A percentile compares a stretch with the other conserved stretches of the same genome.
Evolutionary conservation across 2,888 invertebrate genomes (phyloP).

Genomic region (Zonitis immaculata): DNA sequence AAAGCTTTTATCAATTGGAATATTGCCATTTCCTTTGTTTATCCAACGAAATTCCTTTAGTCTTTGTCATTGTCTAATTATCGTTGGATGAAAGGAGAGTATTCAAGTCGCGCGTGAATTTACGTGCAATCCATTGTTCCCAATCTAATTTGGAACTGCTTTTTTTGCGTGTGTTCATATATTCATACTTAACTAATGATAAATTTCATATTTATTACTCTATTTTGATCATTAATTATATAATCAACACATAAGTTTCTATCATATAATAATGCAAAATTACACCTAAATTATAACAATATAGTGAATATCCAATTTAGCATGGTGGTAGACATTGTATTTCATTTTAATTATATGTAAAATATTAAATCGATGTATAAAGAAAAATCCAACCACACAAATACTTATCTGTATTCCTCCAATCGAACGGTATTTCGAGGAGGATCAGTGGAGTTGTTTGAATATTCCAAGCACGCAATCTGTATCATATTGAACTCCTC

Average conservation of each 20-base stretch:
- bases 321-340: no score
- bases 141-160: no score
- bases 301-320: no score
- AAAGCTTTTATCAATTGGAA: not conserved
- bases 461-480: conserved; percentile 12
- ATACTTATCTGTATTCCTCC: conserved; percentile 14
- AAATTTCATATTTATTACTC: no score
- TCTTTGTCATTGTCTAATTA: conserved; percentile 17
- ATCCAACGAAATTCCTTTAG: conserved; percentile 13
- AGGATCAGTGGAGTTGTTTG: conserved; percentile 9
- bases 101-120: conserved; percentile 15
- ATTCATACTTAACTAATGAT: no score
- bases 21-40: conserved; percentile 16
- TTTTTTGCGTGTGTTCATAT: no score
- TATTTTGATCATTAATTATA: not conserved
- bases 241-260: not conserved
- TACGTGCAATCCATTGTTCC: no score
- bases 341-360: not conserved
- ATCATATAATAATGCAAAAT: not conserved
- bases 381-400: not conserved
- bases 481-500: conserved; percentile 7
- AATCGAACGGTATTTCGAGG: conserved; percentile 9
- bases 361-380: not conserved
- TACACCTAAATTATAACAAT: no score
- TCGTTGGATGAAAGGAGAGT: conserved; percentile 14